A percentile compares a stretch with the other conserved stretches of the same genome.
phyloP scores from a whole-genome alignment of 2,888 invertebrate genomes.

The Catocala nupta region DNA sequence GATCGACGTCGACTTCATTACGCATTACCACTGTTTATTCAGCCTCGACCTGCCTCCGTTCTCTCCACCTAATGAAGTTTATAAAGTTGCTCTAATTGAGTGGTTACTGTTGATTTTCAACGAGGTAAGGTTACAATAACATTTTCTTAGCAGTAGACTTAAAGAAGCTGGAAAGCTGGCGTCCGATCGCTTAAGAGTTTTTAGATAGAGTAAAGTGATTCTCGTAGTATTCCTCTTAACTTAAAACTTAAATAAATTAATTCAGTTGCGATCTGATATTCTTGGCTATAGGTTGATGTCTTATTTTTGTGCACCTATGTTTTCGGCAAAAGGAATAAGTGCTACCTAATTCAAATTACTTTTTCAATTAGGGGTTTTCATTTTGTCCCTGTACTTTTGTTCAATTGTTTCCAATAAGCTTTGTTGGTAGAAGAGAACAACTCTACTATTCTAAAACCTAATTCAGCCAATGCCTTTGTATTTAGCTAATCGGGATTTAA shows the following conservation, averaged over 20 bases:
- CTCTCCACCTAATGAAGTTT: constrained; percentile 58
- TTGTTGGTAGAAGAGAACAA: constrained; percentile 18
- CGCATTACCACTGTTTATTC: constrained; percentile 44
- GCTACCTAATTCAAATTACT: constrained; percentile 28
- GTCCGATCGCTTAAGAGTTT: background rate
- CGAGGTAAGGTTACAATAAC: constrained; percentile 52
- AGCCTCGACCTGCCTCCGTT: constrained; percentile 28
- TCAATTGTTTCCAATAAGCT: constrained; percentile 18
- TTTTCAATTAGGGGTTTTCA: constrained; percentile 30
- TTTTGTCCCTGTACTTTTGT: constrained; percentile 28
- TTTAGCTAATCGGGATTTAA: background rate
- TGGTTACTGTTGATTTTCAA: constrained; percentile 48
- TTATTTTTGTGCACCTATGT: background rate
- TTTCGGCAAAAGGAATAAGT: background rate
- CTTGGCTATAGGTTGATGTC: background rate
- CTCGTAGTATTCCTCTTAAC: background rate
- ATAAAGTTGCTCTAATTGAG: constrained; percentile 62
- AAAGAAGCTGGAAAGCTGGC: constrained; percentile 14
- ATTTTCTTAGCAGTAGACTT: constrained; percentile 36
- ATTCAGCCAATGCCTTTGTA: background rate
- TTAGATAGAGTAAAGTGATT: background rate
- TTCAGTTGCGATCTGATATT: background rate
- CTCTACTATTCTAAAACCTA: constrained; percentile 1
- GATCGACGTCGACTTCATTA: constrained; percentile 51
- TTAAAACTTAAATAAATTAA: background rate